Evolutionary conservation across 2,888 invertebrate species (phyloP).

Genomic region (Polydrusus tereticollis): DNA sequence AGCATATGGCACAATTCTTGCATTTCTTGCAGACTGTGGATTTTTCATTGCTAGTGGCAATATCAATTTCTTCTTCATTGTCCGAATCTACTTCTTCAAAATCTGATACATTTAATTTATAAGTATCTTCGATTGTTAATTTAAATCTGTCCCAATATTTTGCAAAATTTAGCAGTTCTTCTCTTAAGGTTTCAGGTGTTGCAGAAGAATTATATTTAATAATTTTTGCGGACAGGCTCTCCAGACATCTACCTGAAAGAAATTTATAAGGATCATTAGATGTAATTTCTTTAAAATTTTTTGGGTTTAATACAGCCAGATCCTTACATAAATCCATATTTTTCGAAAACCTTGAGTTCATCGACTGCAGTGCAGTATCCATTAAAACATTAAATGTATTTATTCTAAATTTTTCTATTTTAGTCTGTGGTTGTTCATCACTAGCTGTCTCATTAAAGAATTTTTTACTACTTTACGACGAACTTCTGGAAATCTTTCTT

Average conservation of each 20-base stretch:
- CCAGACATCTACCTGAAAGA: constrained; percentile 16
- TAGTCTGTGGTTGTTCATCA: constrained; percentile 1
- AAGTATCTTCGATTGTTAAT: constrained; percentile 21
- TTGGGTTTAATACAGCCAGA: not conserved
- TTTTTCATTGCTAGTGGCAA: too few species aligned
- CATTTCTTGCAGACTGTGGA: too few species aligned
- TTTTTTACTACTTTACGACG: not conserved
- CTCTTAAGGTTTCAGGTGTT: not conserved
- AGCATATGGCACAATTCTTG: too few species aligned
- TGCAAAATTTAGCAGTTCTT: too few species aligned
- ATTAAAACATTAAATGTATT: not conserved
- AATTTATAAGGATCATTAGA: constrained; percentile 14
- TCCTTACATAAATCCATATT: not conserved
- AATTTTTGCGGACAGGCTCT: constrained; percentile 25
- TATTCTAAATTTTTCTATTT: constrained; percentile 4
- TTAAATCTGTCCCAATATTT: constrained; percentile 30
- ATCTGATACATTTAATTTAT: not conserved
- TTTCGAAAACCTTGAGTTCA: not conserved
- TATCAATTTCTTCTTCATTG: too few species aligned
- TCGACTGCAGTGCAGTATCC: not conserved
- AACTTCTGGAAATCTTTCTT: not conserved
- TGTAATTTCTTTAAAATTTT: constrained; percentile 7
- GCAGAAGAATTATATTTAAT: constrained; percentile 27
- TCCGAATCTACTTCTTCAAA: not conserved
- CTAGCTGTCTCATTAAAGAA: not conserved